Conservation (phyloP, 2,888 invertebrate species). For the Drosophila aldrichi region DNA sequence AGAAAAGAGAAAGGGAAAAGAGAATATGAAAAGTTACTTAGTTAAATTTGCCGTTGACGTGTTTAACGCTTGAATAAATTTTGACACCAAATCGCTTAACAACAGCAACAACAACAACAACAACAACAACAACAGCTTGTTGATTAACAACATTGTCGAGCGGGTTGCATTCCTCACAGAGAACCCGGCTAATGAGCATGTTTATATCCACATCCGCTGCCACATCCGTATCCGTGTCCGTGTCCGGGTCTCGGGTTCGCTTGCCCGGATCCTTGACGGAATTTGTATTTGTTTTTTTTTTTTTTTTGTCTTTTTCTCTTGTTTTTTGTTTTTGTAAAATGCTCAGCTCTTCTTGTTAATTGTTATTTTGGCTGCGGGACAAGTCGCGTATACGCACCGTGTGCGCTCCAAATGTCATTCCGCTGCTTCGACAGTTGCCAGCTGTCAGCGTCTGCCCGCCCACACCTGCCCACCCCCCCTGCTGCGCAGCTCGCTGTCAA, state of each 20-base stretch:
- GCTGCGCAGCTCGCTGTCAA: slow-evolving; percentile 49
- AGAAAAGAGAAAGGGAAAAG: not conserved
- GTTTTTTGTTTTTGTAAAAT: slow-evolving; percentile 27
- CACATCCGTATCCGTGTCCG: slow-evolving; percentile 7
- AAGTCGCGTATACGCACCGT: slow-evolving; percentile 55
- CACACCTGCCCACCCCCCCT: not conserved
- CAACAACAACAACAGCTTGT: slow-evolving; percentile 5
- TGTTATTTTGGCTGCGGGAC: slow-evolving; percentile 45
- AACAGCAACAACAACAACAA: not conserved
- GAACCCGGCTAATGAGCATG: slow-evolving; percentile 60
- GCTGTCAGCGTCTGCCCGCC: slow-evolving; percentile 28
- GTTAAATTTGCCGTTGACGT: slow-evolving; percentile 1
- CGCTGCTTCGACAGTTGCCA: slow-evolving; percentile 43
- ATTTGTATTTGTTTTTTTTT: not conserved
- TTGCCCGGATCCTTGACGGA: slow-evolving; percentile 14
- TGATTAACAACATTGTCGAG: slow-evolving; percentile 45
- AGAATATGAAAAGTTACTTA: not conserved
- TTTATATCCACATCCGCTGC: slow-evolving; percentile 34
- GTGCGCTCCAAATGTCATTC: slow-evolving; percentile 41
- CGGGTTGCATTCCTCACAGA: slow-evolving; percentile 1
- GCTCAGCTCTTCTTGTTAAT: slow-evolving; percentile 47
- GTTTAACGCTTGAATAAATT: slow-evolving; percentile 30
- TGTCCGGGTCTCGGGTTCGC: not conserved
- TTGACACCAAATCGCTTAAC: slow-evolving; percentile 30
- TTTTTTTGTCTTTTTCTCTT: no score